Evolutionary conservation across 2,113 vertebrate genomes (phyloP).

Genomic region (Otocyon megalotis): DNA sequence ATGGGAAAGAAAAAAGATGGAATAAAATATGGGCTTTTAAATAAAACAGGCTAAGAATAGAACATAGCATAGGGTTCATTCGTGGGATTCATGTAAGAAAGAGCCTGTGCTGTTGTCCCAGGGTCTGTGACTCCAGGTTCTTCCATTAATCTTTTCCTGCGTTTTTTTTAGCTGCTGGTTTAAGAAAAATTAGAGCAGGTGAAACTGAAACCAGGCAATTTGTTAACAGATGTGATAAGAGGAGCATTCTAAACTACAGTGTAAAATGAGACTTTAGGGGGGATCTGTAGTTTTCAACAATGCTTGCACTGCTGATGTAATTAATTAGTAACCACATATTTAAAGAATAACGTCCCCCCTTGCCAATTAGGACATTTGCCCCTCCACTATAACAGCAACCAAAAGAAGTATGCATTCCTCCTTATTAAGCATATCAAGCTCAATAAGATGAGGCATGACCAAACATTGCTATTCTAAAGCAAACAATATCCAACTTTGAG

Average conservation of each 20-base stretch:
- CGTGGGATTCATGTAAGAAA: background rate
- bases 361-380: background rate
- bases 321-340: conserved; percentile 38
- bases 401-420: background rate
- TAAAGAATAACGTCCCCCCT: conserved; percentile 13
- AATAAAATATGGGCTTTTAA: conserved; percentile 22
- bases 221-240: conserved; percentile 46
- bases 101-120: too few species aligned
- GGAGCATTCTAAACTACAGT: background rate
- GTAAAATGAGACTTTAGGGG: conserved; percentile 34
- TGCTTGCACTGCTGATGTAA: background rate
- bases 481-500: background rate
- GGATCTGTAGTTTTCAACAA: background rate
- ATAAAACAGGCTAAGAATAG: background rate
- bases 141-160: background rate
- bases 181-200: conserved; percentile 41
- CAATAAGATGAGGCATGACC: background rate
- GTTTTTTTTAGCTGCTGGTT: background rate
- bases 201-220: background rate
- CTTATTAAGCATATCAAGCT: background rate
- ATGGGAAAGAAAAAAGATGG: background rate
- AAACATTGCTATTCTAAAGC: background rate
- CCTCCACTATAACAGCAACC: background rate
- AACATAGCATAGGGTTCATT: background rate
- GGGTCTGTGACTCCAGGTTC: background rate